Evolutionary conservation across 2,113 vertebrate species (phyloP).

Genomic region (Anas platyrhynchos): DNA sequence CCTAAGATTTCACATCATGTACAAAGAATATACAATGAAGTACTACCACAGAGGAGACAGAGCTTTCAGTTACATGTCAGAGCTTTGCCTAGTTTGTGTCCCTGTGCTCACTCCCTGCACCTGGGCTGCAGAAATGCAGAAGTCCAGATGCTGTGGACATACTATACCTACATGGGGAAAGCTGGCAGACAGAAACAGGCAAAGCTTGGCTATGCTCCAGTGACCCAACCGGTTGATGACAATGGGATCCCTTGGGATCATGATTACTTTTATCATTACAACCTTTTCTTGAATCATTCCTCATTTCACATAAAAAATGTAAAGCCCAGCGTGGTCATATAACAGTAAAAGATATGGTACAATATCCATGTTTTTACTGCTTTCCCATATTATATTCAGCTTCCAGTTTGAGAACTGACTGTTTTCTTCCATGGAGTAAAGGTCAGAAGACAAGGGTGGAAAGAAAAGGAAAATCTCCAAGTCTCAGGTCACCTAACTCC

Average conservation of each 20-base stretch:
- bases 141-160: not conserved
- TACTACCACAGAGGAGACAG: not conserved
- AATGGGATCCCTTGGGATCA: not conserved
- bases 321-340: not conserved
- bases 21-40: constrained; percentile 11
- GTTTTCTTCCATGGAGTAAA: not conserved
- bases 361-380: not conserved
- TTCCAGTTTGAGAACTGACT: not conserved
- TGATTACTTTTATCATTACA: not conserved
- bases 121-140: not conserved
- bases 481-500: not conserved
- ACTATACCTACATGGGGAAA: not conserved
- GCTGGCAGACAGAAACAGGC: not conserved
- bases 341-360: not conserved
- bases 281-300: not conserved
- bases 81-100: not conserved
- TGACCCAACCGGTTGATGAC: not conserved
- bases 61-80: not conserved
- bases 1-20: constrained; percentile 1
- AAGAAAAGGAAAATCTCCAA: not conserved
- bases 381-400: not conserved
- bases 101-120: not conserved
- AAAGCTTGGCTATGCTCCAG: not conserved
- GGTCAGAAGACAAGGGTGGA: not conserved
- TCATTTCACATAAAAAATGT: not conserved